Evolutionary conservation across 2,888 invertebrate genomes (phyloP), one percentile per base, ranked within the genome.

Genomic region (Lydus trimaculatus): DNA sequence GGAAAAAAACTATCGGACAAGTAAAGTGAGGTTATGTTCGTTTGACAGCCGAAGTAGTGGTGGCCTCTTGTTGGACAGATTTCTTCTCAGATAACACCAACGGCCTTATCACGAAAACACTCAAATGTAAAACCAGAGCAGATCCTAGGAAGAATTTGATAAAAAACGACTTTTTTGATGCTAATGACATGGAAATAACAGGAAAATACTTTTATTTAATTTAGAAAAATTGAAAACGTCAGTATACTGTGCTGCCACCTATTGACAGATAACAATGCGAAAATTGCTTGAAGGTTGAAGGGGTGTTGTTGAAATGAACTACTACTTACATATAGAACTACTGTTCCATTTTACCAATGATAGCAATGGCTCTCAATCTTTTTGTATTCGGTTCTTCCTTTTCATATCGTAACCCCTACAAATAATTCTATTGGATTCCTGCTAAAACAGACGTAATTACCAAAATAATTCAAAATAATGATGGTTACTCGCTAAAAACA

Each of bases 81-180:
- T 63, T 63, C 43, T 64, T 64, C 17, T 64, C 59, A 5, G 64
- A 58, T 23, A 64, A 13, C 28, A 64, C 64, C 43, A 28, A 23
- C 1, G 59, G 64, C 52, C 39, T 59, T n/a, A 64, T 60, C 25
- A 64, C 64, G 59, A 33, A 64, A 20, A 58, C 59, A 36, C 64
- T 59, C 9, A 64, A 58, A 36, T 64, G 64, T 13, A 64, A 17
- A 1, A 36, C 58, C 0, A 64, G 31, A 0, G 64, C 64, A 3
- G 64, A 64, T 39, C 59, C 64, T 13, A 64, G 1, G 9, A 64
- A 59, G 17, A 64, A 36, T 39, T 58, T 64, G 2, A 64, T 64
- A 15, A 58, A 64, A 58, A 58, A 64, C n/a, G 64, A 31, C n/a
- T 20, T 64, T 39, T 31, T 64, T n/a, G 64, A 31, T 0, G 52